Conservation (phyloP, 2,888 invertebrate genomes). For the Dichetophora obliterata region DNA sequence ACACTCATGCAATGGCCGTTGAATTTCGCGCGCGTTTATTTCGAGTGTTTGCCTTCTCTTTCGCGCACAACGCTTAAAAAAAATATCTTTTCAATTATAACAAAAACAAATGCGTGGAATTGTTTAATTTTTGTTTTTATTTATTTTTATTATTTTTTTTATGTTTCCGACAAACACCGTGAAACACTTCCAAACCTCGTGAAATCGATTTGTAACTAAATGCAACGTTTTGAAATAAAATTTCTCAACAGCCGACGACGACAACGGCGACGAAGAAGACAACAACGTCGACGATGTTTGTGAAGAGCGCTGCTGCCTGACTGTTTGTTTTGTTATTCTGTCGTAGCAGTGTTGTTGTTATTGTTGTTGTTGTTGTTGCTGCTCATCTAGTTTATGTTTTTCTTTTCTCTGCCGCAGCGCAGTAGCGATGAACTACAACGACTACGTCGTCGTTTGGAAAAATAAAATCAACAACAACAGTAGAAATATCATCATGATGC, state of each 20-base stretch:
- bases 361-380: not conserved
- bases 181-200: slow-evolving; percentile 63
- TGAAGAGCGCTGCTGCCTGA: not conserved
- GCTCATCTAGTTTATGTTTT: not conserved
- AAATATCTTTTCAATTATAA: not conserved
- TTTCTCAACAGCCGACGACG: slow-evolving; percentile 57
- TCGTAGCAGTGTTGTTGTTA: too few species aligned
- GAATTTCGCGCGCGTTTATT: slow-evolving; percentile 21
- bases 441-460: slow-evolving; percentile 31
- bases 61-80: not conserved
- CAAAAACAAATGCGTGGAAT: not conserved
- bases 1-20: not conserved
- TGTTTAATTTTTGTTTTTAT: not conserved
- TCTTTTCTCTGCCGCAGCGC: slow-evolving; percentile 43
- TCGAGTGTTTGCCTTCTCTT: not conserved
- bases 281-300: not conserved
- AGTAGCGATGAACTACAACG: slow-evolving; percentile 40
- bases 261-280: slow-evolving; percentile 4
- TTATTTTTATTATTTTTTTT: slow-evolving; percentile 28
- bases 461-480: slow-evolving; percentile 37
- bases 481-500: slow-evolving; percentile 61
- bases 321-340: not conserved
- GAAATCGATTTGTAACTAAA: slow-evolving; percentile 67
- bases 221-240: slow-evolving; percentile 63
- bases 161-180: slow-evolving; percentile 61